Conservation (phyloP, 2,888 invertebrate species). For the Reticulitermes lucifugus region DNA sequence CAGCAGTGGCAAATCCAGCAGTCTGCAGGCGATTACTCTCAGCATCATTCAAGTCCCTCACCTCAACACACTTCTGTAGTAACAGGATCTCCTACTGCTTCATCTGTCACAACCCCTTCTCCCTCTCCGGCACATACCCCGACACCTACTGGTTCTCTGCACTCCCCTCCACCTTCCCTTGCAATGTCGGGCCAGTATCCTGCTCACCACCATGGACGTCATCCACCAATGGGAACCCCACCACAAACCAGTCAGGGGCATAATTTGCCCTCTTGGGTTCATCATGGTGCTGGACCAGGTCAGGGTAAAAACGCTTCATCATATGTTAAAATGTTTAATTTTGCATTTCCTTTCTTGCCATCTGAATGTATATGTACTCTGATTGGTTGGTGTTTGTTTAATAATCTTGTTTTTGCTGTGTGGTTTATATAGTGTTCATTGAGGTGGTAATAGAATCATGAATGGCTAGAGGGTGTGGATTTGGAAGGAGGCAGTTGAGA, state of each 20-base stretch:
- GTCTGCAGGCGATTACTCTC: slow-evolving; percentile 14
- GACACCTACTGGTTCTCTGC: slow-evolving; percentile 1
- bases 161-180: slow-evolving; percentile 30
- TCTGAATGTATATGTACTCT: too few relatives aligned
- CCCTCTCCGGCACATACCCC: slow-evolving; percentile 24
- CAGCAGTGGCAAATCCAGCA: slow-evolving; percentile 34
- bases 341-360: too few relatives aligned
- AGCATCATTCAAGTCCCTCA: slow-evolving; percentile 34
- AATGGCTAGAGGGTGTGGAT: too few relatives aligned
- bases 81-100: slow-evolving; percentile 23
- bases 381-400: too few relatives aligned
- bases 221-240: slow-evolving; percentile 45
- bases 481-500: too few relatives aligned
- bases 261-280: slow-evolving; percentile 45
- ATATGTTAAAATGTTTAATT: background rate
- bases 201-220: slow-evolving; percentile 50
- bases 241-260: slow-evolving; percentile 39
- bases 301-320: background rate
- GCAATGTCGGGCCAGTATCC: slow-evolving; percentile 50
- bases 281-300: slow-evolving; percentile 32
- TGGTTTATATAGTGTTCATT: too few relatives aligned
- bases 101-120: slow-evolving; percentile 8
- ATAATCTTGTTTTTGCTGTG: too few relatives aligned
- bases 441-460: too few relatives aligned
- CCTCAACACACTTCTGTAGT: slow-evolving; percentile 38